Evolutionary conservation across 2,888 invertebrate genomes (phyloP).

Genomic region (Tachina fera): DNA sequence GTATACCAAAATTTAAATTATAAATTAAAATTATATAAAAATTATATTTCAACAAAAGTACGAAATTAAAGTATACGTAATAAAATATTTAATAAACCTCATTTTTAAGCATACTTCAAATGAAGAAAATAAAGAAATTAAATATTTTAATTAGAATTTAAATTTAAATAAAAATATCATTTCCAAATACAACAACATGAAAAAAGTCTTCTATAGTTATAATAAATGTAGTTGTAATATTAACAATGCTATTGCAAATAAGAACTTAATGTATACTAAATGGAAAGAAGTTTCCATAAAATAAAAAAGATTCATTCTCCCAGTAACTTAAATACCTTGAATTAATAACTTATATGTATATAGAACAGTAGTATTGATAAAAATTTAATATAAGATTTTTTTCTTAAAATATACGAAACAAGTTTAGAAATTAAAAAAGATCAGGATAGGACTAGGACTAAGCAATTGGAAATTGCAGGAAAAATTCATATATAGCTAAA

Average conservation of each 20-base stretch:
- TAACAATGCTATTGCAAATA: conserved; percentile 25
- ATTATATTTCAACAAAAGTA: conserved; percentile 55
- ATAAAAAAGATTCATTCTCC: not conserved
- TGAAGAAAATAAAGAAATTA: conserved; percentile 27
- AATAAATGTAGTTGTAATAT: not conserved
- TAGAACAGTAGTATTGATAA: conserved; percentile 10
- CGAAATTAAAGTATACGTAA: conserved; percentile 71
- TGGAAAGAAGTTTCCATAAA: conserved; percentile 5
- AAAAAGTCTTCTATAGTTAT: conserved; percentile 59
- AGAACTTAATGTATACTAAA: conserved; percentile 30
- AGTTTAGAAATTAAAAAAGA: too few relatives aligned
- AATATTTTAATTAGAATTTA: conserved; percentile 38
- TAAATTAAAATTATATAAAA: conserved; percentile 22
- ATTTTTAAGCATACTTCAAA: conserved; percentile 58
- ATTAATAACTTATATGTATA: conserved; percentile 21
- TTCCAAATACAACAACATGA: conserved; percentile 30
- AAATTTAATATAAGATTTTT: conserved; percentile 10
- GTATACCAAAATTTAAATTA: conserved; percentile 65
- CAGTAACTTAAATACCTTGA: conserved; percentile 59
- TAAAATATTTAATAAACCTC: conserved; percentile 59
- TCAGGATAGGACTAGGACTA: too few relatives aligned
- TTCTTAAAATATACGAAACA: not conserved
- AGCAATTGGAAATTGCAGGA: too few relatives aligned
- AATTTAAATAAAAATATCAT: conserved; percentile 35
- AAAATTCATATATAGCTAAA: too few relatives aligned